These are phyloP conservation scores for Stegodyphus mimosarum DNA, from an alignment of 1,140 invertebrate species.

Conservation along the genomic window DNA sequence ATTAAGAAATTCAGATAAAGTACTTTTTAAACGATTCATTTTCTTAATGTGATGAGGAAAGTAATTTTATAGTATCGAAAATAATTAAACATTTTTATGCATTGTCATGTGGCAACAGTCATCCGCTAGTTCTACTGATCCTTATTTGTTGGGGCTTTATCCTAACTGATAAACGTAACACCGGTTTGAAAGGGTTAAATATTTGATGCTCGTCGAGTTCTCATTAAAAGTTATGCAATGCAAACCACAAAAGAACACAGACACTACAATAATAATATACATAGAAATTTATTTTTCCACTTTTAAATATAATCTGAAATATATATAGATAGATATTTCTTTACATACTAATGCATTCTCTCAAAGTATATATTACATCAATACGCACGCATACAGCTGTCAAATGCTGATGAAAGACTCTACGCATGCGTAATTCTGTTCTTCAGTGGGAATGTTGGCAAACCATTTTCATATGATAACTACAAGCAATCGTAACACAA, in stretches of 20 bases:
- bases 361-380: background rate
- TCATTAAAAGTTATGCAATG: background rate
- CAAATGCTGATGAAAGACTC: background rate
- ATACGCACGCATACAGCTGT: background rate
- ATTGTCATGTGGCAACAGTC: too few relatives aligned
- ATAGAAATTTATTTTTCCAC: constrained; percentile 11
- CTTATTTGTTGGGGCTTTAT: too few relatives aligned
- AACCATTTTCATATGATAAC: background rate
- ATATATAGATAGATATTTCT: constrained; percentile 2
- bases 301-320: constrained; percentile 19
- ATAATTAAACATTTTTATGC: too few relatives aligned
- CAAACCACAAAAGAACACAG: background rate
- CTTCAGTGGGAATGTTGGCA: background rate
- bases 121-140: too few relatives aligned
- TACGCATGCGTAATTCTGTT: background rate
- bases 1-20: too few relatives aligned
- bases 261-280: background rate
- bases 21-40: too few relatives aligned
- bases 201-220: too few relatives aligned
- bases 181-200: too few relatives aligned
- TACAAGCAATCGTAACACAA: background rate
- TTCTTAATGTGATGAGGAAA: too few relatives aligned
- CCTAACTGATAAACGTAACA: too few relatives aligned
- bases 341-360: background rate
- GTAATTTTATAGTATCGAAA: too few relatives aligned